These are phyloP conservation scores for Synanthedon andrenaeformis DNA, from an alignment of 2,888 invertebrate species.

Conservation along the genomic window DNA sequence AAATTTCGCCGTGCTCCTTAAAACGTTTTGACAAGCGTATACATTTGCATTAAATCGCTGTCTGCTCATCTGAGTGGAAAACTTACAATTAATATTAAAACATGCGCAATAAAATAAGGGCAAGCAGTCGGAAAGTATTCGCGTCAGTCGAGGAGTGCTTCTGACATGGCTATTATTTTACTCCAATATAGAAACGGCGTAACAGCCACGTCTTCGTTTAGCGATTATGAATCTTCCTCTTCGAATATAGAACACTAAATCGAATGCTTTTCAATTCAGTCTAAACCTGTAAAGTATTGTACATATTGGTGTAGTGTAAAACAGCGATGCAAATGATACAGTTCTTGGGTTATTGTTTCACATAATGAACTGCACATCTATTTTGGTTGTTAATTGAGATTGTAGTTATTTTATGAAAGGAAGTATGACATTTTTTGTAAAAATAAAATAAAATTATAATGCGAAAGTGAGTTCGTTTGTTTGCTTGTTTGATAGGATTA, in stretches of 20 bases:
- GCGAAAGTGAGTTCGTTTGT: too few species aligned
- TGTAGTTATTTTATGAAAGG: too few species aligned
- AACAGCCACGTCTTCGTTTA: constrained; percentile 8
- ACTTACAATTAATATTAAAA: constrained; percentile 68
- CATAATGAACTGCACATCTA: constrained; percentile 12
- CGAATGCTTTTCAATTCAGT: not conserved
- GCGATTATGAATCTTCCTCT: constrained; percentile 10
- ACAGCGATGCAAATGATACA: constrained; percentile 40
- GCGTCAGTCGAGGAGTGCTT: constrained; percentile 51
- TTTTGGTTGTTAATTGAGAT: constrained; percentile 2
- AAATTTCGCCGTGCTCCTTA: constrained; percentile 23
- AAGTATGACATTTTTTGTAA: too few species aligned
- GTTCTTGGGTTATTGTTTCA: constrained; percentile 18
- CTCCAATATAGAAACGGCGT: constrained; percentile 16
- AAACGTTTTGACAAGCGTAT: constrained; percentile 46
- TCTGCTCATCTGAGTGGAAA: constrained; percentile 40
- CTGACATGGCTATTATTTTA: constrained; percentile 60
- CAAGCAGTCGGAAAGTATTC: constrained; percentile 61
- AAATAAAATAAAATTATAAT: too few species aligned
- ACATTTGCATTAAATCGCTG: constrained; percentile 43
- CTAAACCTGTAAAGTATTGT: not conserved
- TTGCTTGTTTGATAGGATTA: too few species aligned
- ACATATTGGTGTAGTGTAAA: constrained; percentile 16
- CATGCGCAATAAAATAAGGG: constrained; percentile 63
- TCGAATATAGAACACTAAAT: not conserved